A percentile compares a stretch with the other conserved stretches of the same genome.
Conservation (phyloP, 1,140 invertebrate species). For the Tribolium castaneum region DNA sequence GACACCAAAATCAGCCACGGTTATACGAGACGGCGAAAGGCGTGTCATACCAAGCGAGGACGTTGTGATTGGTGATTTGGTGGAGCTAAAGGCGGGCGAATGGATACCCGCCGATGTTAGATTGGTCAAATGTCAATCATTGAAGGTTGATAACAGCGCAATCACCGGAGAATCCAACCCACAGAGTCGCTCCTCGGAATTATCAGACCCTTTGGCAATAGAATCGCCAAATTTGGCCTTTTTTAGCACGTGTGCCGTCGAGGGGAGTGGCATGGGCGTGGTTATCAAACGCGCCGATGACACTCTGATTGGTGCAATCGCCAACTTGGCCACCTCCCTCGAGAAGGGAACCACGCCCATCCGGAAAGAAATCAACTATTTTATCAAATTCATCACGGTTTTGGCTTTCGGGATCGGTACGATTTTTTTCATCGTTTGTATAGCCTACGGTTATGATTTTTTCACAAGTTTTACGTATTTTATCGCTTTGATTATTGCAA, state of each 20-base stretch:
- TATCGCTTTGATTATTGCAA: conserved; percentile 87
- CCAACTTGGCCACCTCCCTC: conserved; percentile 78
- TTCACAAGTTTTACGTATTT: conserved; percentile 82
- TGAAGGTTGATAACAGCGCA: conserved; percentile 69
- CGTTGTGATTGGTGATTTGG: conserved; percentile 78
- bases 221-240: conserved; percentile 82
- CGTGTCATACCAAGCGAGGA: conserved; percentile 71
- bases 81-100: conserved; percentile 77
- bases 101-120: conserved; percentile 80
- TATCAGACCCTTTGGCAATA: conserved; percentile 74
- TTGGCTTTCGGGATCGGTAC: conserved; percentile 79
- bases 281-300: conserved; percentile 83
- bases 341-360: conserved; percentile 79
- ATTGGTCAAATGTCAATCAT: conserved; percentile 68
- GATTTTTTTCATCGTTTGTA: conserved; percentile 78
- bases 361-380: conserved; percentile 78
- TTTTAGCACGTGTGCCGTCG: conserved; percentile 81
- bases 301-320: conserved; percentile 86
- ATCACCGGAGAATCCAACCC: conserved; percentile 84
- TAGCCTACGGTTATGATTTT: conserved; percentile 75
- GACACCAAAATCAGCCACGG: conserved; percentile 69
- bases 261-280: conserved; percentile 78
- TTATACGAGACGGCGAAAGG: conserved; percentile 75
- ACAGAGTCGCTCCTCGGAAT: conserved; percentile 69
- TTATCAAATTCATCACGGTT: conserved; percentile 78